Evolutionary conservation across 2,797 vertebrate species (phyloP), one percentile per base, ranked within the genome.

Genomic region (Xiphorhynchus erythropygius): DNA sequence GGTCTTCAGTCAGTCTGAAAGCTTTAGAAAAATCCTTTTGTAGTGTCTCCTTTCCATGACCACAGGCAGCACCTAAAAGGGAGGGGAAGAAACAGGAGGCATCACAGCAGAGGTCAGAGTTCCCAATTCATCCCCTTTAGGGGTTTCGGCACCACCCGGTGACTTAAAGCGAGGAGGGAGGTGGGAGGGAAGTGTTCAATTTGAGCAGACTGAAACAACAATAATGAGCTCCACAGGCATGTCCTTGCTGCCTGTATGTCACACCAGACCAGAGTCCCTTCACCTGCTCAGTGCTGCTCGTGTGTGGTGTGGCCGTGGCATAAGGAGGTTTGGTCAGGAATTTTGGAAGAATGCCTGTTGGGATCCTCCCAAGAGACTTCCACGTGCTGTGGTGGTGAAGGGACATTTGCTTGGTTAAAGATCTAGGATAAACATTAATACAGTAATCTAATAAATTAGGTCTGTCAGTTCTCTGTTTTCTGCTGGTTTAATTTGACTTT

Each of bases 1-100:
- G 2, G 67, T 75, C 64, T 92, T 67, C 3, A 0, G 60, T 87
- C 57, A 19, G 24, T 59, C 84, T 82, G 84, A 96, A 94, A 83
- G 91, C 88, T 91, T 95, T 85, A 70, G 94, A 81, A 87, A 91
- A 96, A 69, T 57, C 77, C 92, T 93, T 94, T 96, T 96, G 93
- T 95, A 53, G 79, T n/a, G 46, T 18, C 71, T 91, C 30, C 65
- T 94, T 91, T 88, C 95, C 33, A 5, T 89, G 91, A 83, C 70
- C 78, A 52, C 91, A 53, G 94, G 91, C 91, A 96, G 94, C 82
- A 93, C 94, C 93, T 93, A 49, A 77, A 79, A 87, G 88, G 93
- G 84, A 94, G 93, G 75, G 71, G 82, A 91, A 84, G 74, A 94
- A 90, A 65, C 59, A 32, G 91, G 85, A 92, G 78, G 67, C 55